Percentiles rank a stretch among this genome's conserved stretches.
Conservation (phyloP, 1,140 invertebrate genomes). For the Aphaenogaster rudis region DNA sequence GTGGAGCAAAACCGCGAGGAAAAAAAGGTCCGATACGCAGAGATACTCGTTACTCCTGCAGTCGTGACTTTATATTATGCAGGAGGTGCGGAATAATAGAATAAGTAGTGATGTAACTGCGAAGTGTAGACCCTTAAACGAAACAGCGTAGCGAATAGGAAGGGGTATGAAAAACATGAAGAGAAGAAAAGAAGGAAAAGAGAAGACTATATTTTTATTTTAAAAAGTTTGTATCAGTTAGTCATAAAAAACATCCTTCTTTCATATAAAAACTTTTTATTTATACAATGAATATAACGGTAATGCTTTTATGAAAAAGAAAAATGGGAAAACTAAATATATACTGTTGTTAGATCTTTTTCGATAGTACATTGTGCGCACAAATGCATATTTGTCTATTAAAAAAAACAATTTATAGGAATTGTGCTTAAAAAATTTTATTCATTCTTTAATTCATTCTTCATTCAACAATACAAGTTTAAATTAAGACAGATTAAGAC, state of each 20-base stretch:
- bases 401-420: background rate
- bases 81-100: constrained; percentile 51
- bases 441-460: background rate
- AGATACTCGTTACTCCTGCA: constrained; percentile 1
- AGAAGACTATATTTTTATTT: constrained; percentile 14
- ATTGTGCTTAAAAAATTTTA: background rate
- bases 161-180: background rate
- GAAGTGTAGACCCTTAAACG: constrained; percentile 17
- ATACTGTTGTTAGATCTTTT: background rate
- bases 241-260: background rate
- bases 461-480: background rate
- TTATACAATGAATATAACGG: background rate
- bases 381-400: background rate
- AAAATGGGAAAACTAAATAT: background rate
- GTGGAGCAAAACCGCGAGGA: constrained; percentile 12
- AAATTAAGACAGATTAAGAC: background rate
- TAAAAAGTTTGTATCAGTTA: constrained; percentile 18
- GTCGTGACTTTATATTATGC: constrained; percentile 43
- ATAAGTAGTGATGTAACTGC: constrained; percentile 42
- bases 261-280: constrained; percentile 7
- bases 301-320: constrained; percentile 13
- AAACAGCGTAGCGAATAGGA: constrained; percentile 15
- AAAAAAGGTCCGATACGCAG: background rate
- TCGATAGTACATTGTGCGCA: background rate
- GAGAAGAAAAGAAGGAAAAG: background rate